Percentiles rank a stretch among this genome's conserved stretches.
Conservation (phyloP, 2,113 vertebrate genomes). For the Ceyx cyanopectus region DNA sequence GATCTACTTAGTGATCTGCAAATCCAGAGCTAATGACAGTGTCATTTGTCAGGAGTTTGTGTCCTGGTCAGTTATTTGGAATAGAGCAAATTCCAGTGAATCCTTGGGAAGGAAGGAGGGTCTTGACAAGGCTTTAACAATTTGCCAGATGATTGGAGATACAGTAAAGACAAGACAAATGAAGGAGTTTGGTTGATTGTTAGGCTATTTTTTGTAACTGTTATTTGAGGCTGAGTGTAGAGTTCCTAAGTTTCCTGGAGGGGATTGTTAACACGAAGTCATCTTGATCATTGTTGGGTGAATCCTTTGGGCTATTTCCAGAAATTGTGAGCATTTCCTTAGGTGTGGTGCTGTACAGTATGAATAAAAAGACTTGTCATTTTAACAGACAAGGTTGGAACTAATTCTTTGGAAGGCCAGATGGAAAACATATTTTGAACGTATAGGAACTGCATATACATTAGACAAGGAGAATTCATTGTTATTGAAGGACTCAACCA, state of each 20-base stretch:
- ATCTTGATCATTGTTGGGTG: background rate
- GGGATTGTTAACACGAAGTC: background rate
- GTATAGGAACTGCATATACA: slow-evolving; percentile 23
- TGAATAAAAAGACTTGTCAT: slow-evolving; percentile 45
- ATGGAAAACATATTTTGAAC: slow-evolving; percentile 56
- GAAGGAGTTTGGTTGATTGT: background rate
- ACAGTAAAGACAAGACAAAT: background rate
- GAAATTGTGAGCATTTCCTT: background rate
- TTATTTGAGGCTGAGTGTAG: background rate
- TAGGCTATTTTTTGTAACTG: background rate
- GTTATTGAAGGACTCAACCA: slow-evolving; percentile 38
- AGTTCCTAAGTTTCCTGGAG: background rate
- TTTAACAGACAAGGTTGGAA: slow-evolving; percentile 55
- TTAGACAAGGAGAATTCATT: slow-evolving; percentile 39
- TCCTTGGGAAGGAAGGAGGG: background rate
- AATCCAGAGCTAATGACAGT: background rate
- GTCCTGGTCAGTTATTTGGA: background rate
- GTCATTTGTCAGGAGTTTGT: background rate
- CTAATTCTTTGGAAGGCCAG: slow-evolving; percentile 28
- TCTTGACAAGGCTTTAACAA: background rate
- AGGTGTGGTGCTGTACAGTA: slow-evolving; percentile 7
- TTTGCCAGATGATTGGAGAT: background rate
- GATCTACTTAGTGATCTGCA: background rate
- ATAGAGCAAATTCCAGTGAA: background rate
- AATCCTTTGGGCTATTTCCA: background rate